Conservation (phyloP, 2,797 vertebrate species). For the Lateolabrax maculatus region DNA sequence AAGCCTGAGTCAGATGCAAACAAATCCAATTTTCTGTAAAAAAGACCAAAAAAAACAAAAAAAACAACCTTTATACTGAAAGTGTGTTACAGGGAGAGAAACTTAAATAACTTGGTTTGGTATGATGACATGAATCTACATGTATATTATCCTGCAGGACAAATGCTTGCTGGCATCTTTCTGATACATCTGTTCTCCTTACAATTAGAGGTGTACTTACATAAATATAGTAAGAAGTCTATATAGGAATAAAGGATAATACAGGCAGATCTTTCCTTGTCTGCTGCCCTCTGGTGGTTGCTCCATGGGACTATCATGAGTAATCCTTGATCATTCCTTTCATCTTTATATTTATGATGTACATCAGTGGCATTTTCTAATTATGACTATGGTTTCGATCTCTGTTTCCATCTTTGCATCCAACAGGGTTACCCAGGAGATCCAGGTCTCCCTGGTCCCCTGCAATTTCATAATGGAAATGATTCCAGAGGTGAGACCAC, state of each 20-base stretch:
- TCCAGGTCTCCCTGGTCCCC: conserved; percentile 60
- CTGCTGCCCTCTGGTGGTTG: conserved; percentile 40
- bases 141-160: background rate
- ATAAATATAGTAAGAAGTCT: background rate
- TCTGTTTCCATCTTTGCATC: background rate
- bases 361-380: background rate
- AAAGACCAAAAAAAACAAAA: no score
- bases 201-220: background rate
- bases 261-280: background rate
- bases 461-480: conserved; percentile 11
- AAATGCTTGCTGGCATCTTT: background rate
- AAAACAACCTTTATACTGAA: no score
- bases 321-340: background rate
- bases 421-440: conserved; percentile 75
- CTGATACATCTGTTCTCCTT: background rate
- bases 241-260: no score
- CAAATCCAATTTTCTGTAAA: background rate
- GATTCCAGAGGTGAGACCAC: conserved; percentile 65
- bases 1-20: background rate
- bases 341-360: background rate
- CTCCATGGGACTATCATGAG: background rate
- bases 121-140: background rate
- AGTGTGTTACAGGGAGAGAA: background rate
- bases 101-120: background rate
- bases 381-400: background rate